Evolutionary conservation across 2,888 invertebrate species (phyloP), one percentile per base, ranked within the genome.

Genomic region (Eupeodes luniger): DNA sequence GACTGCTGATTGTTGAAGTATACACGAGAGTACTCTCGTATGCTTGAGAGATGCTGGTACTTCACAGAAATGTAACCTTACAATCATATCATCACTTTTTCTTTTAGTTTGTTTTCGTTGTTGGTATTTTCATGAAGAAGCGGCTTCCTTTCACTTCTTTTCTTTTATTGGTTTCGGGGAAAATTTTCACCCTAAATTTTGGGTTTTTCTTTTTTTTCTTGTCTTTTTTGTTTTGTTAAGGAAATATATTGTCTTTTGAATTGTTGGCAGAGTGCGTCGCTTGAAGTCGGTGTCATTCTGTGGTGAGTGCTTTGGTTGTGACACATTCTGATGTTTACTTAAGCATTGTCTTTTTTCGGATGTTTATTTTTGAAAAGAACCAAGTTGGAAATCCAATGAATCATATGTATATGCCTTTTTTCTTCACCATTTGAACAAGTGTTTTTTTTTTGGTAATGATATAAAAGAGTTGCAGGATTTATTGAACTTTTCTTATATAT

Each of bases 341-440:
- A 85, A 57, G 81, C 64, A 81, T 88, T 88, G 88, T 84, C 74
- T 76, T 27, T 10, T 34, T 59, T 72, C 76, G 87, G 83, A 83
- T 87, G 83, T 87, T 83, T 87, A 16, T 53, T 61, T 77, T 87
- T 83, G 76, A 59, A 75, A 81, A 78, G 69, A 83, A 66, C 57
- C 44, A 82, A 16, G 11, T 16, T 55, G 62, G 62, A 72, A 84
- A 78, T 70, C 75, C 59, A 59, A 19, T 88, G 84, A 88, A 75
- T 88, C 81, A 88, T 74, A n/a, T n/a, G n/a, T 19, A 5, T 19
- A 27, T 27, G 2, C 49, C 36, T 53, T 2, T 40, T 77, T 74
- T 44, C 27, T 66, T 55, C 36, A 59, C 53, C 36, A 81, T 85
- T 85, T 78, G 14, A 44, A 85, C 81, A 85, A 76, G 84, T 88